phyloP scores from a whole-genome alignment of 2,113 vertebrate species.

The Prunella fulvescens region DNA sequence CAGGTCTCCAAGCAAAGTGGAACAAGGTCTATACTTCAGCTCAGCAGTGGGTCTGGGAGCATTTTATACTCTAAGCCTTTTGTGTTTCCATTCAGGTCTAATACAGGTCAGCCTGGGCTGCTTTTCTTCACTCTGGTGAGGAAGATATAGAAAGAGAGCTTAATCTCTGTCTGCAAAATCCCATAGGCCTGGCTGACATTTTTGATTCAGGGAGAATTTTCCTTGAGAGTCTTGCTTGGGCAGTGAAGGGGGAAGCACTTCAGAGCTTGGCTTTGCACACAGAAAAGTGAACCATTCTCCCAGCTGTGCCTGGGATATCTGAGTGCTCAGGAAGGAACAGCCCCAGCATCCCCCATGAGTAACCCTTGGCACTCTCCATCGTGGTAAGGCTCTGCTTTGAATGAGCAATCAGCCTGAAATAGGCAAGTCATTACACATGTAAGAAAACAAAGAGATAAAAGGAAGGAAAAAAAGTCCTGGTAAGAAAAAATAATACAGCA shows the following conservation, averaged over 20 bases:
- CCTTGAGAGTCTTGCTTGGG: neutral
- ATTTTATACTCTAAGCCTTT: neutral
- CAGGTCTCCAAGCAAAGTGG: neutral
- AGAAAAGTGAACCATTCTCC: neutral
- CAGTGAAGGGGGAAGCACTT: neutral
- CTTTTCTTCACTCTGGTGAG: neutral
- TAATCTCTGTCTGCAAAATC: neutral
- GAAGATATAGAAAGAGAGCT: neutral
- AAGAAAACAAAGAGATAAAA: neutral
- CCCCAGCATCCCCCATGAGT: neutral
- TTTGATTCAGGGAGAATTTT: conserved; percentile 16
- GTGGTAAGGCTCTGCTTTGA: neutral
- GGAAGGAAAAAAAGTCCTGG: neutral
- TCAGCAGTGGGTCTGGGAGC: neutral
- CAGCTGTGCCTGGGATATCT: neutral
- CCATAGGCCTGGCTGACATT: neutral
- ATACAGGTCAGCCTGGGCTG: neutral
- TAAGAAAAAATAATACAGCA: neutral
- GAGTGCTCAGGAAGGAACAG: neutral
- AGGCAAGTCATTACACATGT: neutral
- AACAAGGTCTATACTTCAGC: neutral
- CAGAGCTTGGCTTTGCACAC: neutral
- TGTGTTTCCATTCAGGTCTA: neutral
- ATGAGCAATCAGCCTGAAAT: neutral
- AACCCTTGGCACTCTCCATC: neutral